Evolutionary conservation across 2,888 invertebrate species (phyloP).

Genomic region (Megastigmus dorsalis): DNA sequence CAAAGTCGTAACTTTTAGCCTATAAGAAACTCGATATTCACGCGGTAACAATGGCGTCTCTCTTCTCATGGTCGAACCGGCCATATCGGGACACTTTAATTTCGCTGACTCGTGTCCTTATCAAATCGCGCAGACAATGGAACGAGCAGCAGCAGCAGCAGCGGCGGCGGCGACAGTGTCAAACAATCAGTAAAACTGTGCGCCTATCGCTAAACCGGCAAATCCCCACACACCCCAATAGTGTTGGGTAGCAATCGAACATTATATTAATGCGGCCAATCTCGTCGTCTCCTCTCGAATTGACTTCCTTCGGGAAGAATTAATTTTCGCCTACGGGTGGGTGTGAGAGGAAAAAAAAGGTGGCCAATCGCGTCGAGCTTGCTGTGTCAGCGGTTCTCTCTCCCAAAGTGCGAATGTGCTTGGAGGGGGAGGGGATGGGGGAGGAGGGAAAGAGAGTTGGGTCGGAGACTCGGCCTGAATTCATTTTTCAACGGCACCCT

Average conservation of each 20-base stretch:
- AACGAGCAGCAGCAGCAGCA: background rate
- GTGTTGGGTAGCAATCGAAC: background rate
- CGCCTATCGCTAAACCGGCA: too few relatives aligned
- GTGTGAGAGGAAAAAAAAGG: background rate
- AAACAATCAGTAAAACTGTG: too few relatives aligned
- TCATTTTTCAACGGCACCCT: constrained; percentile 47
- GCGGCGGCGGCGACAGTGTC: background rate
- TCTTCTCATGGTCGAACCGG: background rate
- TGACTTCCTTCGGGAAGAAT: constrained; percentile 20
- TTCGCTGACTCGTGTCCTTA: constrained; percentile 19
- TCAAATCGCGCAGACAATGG: constrained; percentile 21
- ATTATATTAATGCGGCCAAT: constrained; percentile 25
- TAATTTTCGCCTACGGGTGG: constrained; percentile 15
- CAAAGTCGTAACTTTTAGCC: background rate
- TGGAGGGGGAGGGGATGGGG: background rate
- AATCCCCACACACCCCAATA: too few relatives aligned
- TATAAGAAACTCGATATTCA: constrained; percentile 18
- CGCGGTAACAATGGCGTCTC: background rate
- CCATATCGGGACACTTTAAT: constrained; percentile 17
- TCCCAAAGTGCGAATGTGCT: too few relatives aligned
- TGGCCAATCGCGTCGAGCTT: background rate
- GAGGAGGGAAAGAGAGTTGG: too few relatives aligned
- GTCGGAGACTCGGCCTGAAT: constrained; percentile 12
- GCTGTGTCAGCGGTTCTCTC: constrained; percentile 30
- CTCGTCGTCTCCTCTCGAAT: background rate